phyloP scores from a whole-genome alignment of 2,113 vertebrate genomes.

The Silurus meridionalis region DNA sequence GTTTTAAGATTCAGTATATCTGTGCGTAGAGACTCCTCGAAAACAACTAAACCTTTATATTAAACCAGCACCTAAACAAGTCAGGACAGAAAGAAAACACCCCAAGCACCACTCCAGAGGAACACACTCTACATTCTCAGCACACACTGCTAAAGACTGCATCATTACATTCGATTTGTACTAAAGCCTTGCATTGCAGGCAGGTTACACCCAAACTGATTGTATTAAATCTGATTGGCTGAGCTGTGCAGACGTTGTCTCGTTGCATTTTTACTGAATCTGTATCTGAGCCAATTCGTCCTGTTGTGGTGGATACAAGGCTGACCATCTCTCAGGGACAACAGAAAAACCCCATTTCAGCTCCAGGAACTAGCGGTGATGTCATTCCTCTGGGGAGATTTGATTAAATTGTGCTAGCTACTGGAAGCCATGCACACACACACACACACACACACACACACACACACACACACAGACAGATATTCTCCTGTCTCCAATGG shows the following conservation, averaged over 20 bases:
- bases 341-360: constrained; percentile 26
- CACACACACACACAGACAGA: neutral
- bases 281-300: constrained; percentile 58
- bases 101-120: neutral
- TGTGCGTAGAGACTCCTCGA: neutral
- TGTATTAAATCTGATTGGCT: constrained; percentile 30
- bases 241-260: neutral
- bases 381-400: constrained; percentile 62
- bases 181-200: neutral
- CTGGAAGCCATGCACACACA: constrained; percentile 19
- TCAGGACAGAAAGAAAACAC: neutral
- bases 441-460: constrained; percentile 35
- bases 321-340: constrained; percentile 35
- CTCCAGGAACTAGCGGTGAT: constrained; percentile 58
- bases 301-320: constrained; percentile 46
- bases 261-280: constrained; percentile 31
- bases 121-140: neutral
- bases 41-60: neutral
- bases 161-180: neutral
- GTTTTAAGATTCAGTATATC: neutral
- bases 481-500: constrained; percentile 4
- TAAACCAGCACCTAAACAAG: neutral
- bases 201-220: neutral
- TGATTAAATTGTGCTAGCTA: constrained; percentile 59
- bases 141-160: neutral